Base-by-base conservation (phyloP, 2,888 invertebrate genomes). In the Frankliniella intonsa region DNA sequence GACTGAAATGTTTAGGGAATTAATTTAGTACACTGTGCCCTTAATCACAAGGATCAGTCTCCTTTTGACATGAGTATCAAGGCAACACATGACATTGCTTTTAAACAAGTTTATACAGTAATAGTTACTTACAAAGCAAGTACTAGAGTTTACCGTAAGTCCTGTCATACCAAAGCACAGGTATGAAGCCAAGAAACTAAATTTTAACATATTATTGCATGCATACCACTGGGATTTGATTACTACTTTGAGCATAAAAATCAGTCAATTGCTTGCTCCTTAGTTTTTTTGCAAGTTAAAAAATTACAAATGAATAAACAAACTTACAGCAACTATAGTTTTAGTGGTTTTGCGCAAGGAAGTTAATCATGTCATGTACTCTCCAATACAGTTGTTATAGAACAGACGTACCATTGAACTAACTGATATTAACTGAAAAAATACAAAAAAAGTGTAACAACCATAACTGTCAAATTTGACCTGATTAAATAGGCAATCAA, bases 181-280 rank as follows among this genome's bases (percentile, higher is more conserved):
- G 25, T 62, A 62, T 62, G 62, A 76, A 25, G 69, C 69, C 8
- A 25, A 22, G 69, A 25, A 76, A 76, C 69, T 25, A 25, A 5
- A 2, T 38, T 8, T 25, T 25, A 76, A 9, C 22, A 76, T 25
- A 11, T 76, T 76, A 76, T 76, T 76, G 69, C 69, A 76, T 76
- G 69, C 69, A 76, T 25, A 76, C 69, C 69, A 76, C 69, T 76
- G 69, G 69, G 69, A 22, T 22, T 76, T 76, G 22, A 76, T 25
- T 11, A 9, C 69, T 25, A 76, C 25, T 12, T 76, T 76, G 69
- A 76, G 69, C 69, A 76, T 22, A 25, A 22, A 69, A 22, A 69
- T 69, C 69, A 22, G 25, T 76, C 69, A 76, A 0, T 76, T 12
- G 11, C 22, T 25, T 25, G 69, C 69, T 76, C 69, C 69, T 55